Base-by-base conservation (phyloP, 2,113 vertebrate genomes). In the Menidia beryllina region DNA sequence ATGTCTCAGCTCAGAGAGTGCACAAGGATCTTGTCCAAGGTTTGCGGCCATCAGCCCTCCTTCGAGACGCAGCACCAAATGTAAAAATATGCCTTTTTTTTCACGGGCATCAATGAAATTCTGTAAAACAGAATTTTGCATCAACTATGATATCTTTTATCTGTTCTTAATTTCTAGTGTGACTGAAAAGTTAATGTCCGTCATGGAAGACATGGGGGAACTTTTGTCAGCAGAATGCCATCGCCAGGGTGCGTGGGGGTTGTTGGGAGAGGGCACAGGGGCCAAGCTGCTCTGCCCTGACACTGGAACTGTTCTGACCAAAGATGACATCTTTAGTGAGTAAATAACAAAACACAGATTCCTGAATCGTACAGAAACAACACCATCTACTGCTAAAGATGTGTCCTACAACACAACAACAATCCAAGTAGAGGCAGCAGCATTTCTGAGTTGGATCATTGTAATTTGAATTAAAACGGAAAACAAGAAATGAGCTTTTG, bases 221-320 rank as follows among this genome's bases (percentile, higher is more conserved):
- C 49, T 79, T 9, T 65, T 95, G 27, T 88, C 83, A n/a, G 79
- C 88, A 23, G 96, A 98, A 84, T 93, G 92, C 23, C 93, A 90
- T 15, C 89, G 91, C 43, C 89, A 95, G 66, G 95, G 91, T 17
- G 91, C 91, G 24, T 95, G 95, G 95, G 94, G 88, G 2, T 51
- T 95, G 27, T 79, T 95, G 60, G 94, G 95, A 19, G 91, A 95
- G 19, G 93, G 93, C 20, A 90, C 60, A 0, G 96, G 96, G 57
- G 94, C 93, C 0, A 87, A 92, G 26, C 91, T 97, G 41, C 91
- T 95, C 6, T 91, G 92, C 65, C 88, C 91, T 17, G 82, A 84
- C 36, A 90, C 91, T 52, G 92, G 88, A 54, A 59, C 63, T n/a
- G 77, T 89, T 5, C 86, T 95, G 19, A 85, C 63, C 66, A 94